A percentile compares a stretch with the other conserved stretches of the same genome.
phyloP scores from a whole-genome alignment of 2,797 vertebrate species.

The Cryptoblepharus egeriae region DNA sequence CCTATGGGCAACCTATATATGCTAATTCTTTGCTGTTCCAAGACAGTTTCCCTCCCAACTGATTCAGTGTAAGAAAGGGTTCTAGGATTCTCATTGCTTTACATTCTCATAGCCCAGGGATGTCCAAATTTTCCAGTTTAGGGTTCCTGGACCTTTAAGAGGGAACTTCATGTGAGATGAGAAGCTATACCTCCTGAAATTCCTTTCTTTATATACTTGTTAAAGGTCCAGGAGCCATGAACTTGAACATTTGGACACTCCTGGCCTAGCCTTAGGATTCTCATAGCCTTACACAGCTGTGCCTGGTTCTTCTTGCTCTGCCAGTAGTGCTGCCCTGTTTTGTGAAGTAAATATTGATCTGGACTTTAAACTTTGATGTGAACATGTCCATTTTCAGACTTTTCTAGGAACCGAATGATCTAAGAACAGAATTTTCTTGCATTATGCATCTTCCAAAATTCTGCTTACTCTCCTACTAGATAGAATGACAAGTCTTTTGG shows the following conservation, averaged over 20 bases:
- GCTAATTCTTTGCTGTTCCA: neutral
- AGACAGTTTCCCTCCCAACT: neutral
- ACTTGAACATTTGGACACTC: too few species aligned
- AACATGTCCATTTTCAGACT: neutral
- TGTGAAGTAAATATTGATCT: neutral
- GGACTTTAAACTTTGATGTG: too few species aligned
- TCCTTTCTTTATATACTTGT: too few species aligned
- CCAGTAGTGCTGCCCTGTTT: neutral
- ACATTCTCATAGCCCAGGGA: too few species aligned
- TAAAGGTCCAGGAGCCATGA: too few species aligned
- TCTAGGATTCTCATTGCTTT: neutral
- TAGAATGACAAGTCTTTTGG: neutral
- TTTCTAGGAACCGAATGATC: neutral
- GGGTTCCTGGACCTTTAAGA: too few species aligned
- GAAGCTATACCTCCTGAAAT: too few species aligned
- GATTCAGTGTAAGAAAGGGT: neutral
- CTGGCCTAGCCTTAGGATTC: too few species aligned
- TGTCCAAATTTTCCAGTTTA: too few species aligned
- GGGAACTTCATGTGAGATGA: too few species aligned
- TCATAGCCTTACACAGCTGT: neutral
- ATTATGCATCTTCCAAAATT: neutral
- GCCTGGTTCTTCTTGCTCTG: neutral
- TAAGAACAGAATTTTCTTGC: neutral
- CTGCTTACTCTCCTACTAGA: neutral
- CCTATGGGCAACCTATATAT: neutral